These are phyloP conservation scores for Caenorhabditis zanzibari DNA, from an alignment of 2,888 invertebrate genomes.

Conservation along the genomic window DNA sequence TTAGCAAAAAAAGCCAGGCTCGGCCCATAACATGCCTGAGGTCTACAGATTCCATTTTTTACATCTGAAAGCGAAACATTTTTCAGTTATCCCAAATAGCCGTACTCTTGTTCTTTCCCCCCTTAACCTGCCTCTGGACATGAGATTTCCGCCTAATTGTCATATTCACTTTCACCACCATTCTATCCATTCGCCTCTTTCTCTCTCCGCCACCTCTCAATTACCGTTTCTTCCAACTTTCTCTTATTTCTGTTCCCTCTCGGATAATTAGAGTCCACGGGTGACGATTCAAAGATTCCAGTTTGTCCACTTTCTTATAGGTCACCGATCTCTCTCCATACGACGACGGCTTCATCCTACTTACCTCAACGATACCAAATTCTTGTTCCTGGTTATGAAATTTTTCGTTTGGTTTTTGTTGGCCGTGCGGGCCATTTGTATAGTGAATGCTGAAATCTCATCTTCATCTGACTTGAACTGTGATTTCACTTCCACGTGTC, in stretches of 20 bases:
- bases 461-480: conserved; percentile 80
- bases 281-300: conserved; percentile 31
- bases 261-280: conserved; percentile 43
- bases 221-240: conserved; percentile 44
- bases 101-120: background rate
- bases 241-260: conserved; percentile 2
- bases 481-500: conserved; percentile 76
- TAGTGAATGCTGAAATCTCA: conserved; percentile 71
- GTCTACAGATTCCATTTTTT: no score
- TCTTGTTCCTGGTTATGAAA: conserved; percentile 16
- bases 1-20: no score
- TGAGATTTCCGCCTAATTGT: conserved; percentile 36
- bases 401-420: background rate
- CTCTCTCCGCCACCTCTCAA: conserved; percentile 34
- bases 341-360: conserved; percentile 22
- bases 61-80: no score
- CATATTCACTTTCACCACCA: conserved; percentile 26
- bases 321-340: conserved; percentile 33
- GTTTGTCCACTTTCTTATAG: conserved; percentile 63
- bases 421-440: background rate
- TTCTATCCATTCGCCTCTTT: background rate
- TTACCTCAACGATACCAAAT: conserved; percentile 14
- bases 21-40: no score
- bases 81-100: background rate
- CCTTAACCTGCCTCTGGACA: background rate